phyloP scores from a whole-genome alignment of 2,888 invertebrate genomes.

The Dioctria rufipes region DNA sequence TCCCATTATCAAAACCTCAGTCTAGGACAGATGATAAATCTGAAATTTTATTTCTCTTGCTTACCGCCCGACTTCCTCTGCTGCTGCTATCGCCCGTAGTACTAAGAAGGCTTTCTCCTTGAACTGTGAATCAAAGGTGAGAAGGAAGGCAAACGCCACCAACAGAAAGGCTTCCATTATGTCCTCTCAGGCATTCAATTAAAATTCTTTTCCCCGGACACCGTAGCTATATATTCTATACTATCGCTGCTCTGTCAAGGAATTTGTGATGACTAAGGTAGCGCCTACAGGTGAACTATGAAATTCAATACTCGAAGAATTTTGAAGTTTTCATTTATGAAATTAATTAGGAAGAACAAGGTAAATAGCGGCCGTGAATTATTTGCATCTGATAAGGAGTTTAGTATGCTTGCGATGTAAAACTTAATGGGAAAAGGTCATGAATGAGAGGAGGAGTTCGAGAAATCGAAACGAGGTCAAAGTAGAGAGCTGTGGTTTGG shows the following conservation, averaged over 20 bases:
- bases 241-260: background rate
- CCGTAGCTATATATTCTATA: too few species aligned
- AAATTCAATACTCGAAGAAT: conserved; percentile 48
- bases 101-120: background rate
- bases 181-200: conserved; percentile 21
- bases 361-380: background rate
- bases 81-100: background rate
- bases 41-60: conserved; percentile 20
- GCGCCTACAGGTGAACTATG: conserved; percentile 37
- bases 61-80: background rate
- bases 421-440: background rate
- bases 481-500: background rate
- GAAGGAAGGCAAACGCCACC: conserved; percentile 11
- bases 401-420: background rate
- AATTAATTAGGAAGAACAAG: conserved; percentile 41
- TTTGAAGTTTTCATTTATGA: conserved; percentile 42
- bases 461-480: background rate
- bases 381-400: background rate
- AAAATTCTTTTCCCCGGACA: conserved; percentile 7
- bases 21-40: conserved; percentile 25
- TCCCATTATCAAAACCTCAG: conserved; percentile 9
- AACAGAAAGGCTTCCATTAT: conserved; percentile 10
- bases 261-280: conserved; percentile 10
- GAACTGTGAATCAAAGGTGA: conserved; percentile 13
- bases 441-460: conserved; percentile 1